Evolutionary conservation across 2,113 vertebrate genomes (phyloP).

Genomic region (Mormyrus lacerda): DNA sequence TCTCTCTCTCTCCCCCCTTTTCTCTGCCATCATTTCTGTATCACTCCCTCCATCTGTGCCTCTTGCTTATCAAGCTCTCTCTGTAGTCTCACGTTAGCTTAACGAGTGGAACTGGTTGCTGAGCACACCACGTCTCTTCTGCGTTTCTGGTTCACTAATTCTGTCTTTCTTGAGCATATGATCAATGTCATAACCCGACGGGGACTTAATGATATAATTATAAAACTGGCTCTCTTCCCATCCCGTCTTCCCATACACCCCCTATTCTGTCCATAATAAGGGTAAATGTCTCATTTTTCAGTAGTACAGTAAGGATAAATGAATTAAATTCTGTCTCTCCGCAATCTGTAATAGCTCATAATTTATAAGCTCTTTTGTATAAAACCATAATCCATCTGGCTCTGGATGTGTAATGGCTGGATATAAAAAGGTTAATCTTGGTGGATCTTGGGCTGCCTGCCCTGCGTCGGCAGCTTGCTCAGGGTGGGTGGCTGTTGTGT

Average conservation of each 20-base stretch:
- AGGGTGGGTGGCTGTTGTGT: background rate
- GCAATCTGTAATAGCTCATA: background rate
- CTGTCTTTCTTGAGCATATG: slow-evolving; percentile 9
- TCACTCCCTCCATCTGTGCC: background rate
- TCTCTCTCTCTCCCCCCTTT: background rate
- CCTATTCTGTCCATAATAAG: background rate
- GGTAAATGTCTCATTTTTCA: slow-evolving; percentile 41
- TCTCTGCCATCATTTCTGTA: background rate
- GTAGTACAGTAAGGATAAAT: slow-evolving; percentile 40
- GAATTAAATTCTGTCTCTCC: background rate
- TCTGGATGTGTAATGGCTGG: background rate
- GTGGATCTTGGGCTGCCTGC: background rate
- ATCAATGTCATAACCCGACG: slow-evolving; percentile 55
- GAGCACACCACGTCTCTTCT: background rate
- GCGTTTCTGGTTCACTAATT: slow-evolving; percentile 19
- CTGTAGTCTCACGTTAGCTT: slow-evolving; percentile 23
- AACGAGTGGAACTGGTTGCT: slow-evolving; percentile 3
- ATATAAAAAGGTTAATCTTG: background rate
- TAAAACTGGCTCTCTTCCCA: slow-evolving; percentile 38
- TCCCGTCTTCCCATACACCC: background rate
- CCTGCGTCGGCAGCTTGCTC: background rate
- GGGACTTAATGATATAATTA: slow-evolving; percentile 59
- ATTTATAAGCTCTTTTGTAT: slow-evolving; percentile 7
- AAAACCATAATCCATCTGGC: background rate
- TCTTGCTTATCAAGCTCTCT: background rate